phyloP scores from a whole-genome alignment of 2,797 vertebrate species.

The Lycodopsis pacificus region DNA sequence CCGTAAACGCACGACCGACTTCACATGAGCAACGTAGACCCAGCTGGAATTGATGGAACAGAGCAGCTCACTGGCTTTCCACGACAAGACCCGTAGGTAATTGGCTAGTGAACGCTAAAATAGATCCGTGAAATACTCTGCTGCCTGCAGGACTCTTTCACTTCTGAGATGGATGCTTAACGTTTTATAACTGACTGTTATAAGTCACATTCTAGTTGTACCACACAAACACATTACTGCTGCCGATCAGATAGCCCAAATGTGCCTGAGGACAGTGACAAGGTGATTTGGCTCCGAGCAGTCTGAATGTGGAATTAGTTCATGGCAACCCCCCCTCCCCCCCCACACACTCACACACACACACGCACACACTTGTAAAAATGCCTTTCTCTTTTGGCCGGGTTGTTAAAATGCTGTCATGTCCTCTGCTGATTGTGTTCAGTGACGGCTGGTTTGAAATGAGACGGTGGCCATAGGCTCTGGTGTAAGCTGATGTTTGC shows the following conservation, averaged over 20 bases:
- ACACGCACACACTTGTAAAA: slow-evolving; percentile 3
- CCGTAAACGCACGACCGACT: background rate
- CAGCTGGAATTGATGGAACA: slow-evolving; percentile 47
- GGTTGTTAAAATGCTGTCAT: slow-evolving; percentile 49
- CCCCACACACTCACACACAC: background rate
- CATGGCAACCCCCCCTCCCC: background rate
- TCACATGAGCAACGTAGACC: slow-evolving; percentile 23
- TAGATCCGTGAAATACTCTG: slow-evolving; percentile 48
- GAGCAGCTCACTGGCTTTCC: slow-evolving; percentile 48
- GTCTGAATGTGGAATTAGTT: slow-evolving; percentile 14
- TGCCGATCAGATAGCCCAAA: slow-evolving; percentile 37
- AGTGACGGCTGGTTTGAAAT: slow-evolving; percentile 50
- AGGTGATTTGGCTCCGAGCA: slow-evolving; percentile 46
- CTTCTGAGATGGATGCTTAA: slow-evolving; percentile 21
- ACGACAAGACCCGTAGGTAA: slow-evolving; percentile 46
- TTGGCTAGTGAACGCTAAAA: slow-evolving; percentile 36
- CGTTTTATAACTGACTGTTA: slow-evolving; percentile 23
- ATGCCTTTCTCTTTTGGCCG: slow-evolving; percentile 19
- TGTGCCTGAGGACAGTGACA: slow-evolving; percentile 27
- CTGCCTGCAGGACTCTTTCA: slow-evolving; percentile 18
- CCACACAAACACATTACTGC: background rate
- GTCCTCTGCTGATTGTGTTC: slow-evolving; percentile 61
- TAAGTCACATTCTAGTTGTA: slow-evolving; percentile 7
- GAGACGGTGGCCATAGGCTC: slow-evolving; percentile 54
- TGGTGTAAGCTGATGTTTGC: slow-evolving; percentile 60